Evolutionary conservation across 2,797 vertebrate species (phyloP).

Genomic region (Myripristis jacobus): DNA sequence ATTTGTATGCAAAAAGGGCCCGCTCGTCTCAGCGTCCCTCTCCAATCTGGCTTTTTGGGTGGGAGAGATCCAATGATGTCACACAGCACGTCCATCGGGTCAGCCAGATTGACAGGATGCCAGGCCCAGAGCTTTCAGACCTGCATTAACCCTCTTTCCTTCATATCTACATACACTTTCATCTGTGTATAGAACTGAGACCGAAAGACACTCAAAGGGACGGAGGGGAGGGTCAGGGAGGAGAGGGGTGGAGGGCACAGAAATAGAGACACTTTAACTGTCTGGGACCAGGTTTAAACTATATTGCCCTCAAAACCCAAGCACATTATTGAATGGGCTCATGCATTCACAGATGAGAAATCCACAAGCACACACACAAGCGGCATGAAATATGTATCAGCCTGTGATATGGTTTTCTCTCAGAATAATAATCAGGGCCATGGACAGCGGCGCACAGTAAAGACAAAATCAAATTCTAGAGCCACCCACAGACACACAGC

Average conservation of each 20-base stretch:
- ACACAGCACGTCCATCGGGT: neutral
- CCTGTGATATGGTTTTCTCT: slow-evolving; percentile 64
- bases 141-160: slow-evolving; percentile 48
- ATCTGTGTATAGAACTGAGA: slow-evolving; percentile 18
- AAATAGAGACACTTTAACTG: slow-evolving; percentile 52
- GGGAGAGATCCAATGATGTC: slow-evolving; percentile 2
- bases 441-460: slow-evolving; percentile 53
- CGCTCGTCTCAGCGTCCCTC: slow-evolving; percentile 2
- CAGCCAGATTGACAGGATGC: slow-evolving; percentile 10
- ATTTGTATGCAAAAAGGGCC: slow-evolving; percentile 23
- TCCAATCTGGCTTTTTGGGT: neutral
- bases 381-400: slow-evolving; percentile 77
- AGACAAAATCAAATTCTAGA: slow-evolving; percentile 70
- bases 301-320: slow-evolving; percentile 58
- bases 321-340: slow-evolving; percentile 66
- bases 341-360: slow-evolving; percentile 72
- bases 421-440: slow-evolving; percentile 71
- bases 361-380: slow-evolving; percentile 54
- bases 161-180: slow-evolving; percentile 29
- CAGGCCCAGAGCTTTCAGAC: slow-evolving; percentile 27
- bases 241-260: slow-evolving; percentile 21
- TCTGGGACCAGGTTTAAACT: slow-evolving; percentile 69
- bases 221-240: slow-evolving; percentile 24
- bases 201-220: slow-evolving; percentile 30
- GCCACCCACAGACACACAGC: slow-evolving; percentile 49